Conservation (phyloP, 2,113 vertebrate species). For the Tenrec ecaudatus region DNA sequence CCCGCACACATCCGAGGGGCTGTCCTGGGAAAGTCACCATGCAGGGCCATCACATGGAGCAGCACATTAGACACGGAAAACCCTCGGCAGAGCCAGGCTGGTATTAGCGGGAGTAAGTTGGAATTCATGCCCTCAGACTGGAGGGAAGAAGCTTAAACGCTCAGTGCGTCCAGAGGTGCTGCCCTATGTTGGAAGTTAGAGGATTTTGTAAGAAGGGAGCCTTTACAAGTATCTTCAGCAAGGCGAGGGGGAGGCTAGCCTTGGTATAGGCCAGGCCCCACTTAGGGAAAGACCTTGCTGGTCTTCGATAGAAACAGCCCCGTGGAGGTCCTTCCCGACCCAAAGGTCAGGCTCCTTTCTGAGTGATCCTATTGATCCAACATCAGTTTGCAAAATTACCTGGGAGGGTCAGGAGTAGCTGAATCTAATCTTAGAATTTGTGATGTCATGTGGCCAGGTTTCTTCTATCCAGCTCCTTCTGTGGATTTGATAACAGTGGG, state of each 20-base stretch:
- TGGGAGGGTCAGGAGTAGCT: neutral
- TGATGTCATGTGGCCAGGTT: neutral
- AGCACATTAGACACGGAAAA: constrained; percentile 52
- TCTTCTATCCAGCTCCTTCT: neutral
- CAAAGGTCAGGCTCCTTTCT: neutral
- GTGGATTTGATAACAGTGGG: neutral
- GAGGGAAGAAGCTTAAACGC: neutral
- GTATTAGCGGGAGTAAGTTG: neutral
- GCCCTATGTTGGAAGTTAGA: neutral
- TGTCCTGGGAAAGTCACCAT: constrained; percentile 17
- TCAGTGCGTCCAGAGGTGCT: neutral
- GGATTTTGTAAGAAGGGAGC: neutral
- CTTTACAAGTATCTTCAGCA: no score
- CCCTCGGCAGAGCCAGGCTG: neutral
- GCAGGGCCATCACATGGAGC: constrained; percentile 4
- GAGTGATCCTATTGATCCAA: neutral
- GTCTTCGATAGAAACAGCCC: neutral
- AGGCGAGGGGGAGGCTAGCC: neutral
- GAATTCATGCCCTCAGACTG: constrained; percentile 29
- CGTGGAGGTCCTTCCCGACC: neutral
- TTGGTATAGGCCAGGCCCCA: neutral
- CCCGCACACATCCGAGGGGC: neutral
- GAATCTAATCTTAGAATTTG: neutral
- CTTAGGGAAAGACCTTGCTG: neutral
- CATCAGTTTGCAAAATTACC: neutral